These are phyloP conservation scores for Papilio protenor DNA, from an alignment of 2,888 invertebrate species.

Conservation along the genomic window DNA sequence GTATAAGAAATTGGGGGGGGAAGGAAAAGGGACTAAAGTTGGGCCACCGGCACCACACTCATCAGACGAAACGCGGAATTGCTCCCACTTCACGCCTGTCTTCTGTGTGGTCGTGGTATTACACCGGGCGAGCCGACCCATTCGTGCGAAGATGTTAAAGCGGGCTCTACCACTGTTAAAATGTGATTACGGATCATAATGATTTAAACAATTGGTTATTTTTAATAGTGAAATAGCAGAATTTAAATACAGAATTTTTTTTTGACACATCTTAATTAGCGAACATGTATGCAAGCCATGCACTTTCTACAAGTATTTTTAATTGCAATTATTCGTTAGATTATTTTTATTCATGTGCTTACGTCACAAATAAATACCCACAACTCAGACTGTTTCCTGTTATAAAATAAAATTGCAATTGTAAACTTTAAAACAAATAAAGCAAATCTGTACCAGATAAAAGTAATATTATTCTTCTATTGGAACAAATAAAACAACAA, in stretches of 20 bases:
- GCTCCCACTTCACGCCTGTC: too few species aligned
- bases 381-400: neutral
- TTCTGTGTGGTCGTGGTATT: too few species aligned
- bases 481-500: slow-evolving; percentile 50
- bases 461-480: slow-evolving; percentile 19
- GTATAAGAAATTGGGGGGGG: too few species aligned
- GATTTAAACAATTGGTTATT: neutral
- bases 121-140: too few species aligned
- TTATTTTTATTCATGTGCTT: neutral
- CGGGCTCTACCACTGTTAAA: too few species aligned
- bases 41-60: too few species aligned
- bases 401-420: neutral
- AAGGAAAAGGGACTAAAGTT: too few species aligned
- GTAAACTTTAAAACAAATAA: neutral
- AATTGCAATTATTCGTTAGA: neutral
- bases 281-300: neutral
- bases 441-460: slow-evolving; percentile 1
- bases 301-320: neutral
- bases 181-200: neutral
- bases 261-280: too few species aligned
- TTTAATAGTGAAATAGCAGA: neutral
- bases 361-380: neutral
- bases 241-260: neutral
- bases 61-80: too few species aligned
- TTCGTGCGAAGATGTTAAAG: too few species aligned